Base-by-base conservation (phyloP, 2,888 invertebrate genomes). In the Myopa tessellatipennis region DNA sequence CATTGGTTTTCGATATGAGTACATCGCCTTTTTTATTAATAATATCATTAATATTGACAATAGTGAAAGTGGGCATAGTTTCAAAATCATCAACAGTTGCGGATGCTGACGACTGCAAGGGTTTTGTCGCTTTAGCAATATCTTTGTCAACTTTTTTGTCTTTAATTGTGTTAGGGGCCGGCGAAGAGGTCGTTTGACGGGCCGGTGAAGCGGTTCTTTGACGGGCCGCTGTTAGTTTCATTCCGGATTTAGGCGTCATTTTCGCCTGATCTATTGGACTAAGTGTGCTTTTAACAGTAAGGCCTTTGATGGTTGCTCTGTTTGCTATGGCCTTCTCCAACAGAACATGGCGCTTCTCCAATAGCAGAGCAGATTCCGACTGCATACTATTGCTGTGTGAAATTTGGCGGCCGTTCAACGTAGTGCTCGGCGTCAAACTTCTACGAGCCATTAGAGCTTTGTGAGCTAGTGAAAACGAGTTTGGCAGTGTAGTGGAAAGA, bases 31-130 rank as follows among this genome's bases (percentile, higher is more conserved):
- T 86, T 79, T 89, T 89, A 75, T 89, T 89, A 4, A 89, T 89
- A 74, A 89, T 89, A 77, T 89, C 89, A 79, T 88, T 86, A 12
- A 89, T 89, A 77, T 89, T 89, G 8, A 89, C 89, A 73, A 89
- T 89, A 38, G 89, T 89, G 75, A 89, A 89, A 10, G 89, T 89
- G n/a, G 88, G 89, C 85, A 87, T 88, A 16, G 84, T 84, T 76
- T 86, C 86, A 58, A 85, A 85, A 72, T 88, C 88, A 72, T 88
- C 88, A 14, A 82, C 79, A 0, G 85, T 84, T 0, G 83, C 81
- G 4, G 82, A 76, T 3, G 81, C 80, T 34, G 80, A 77, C n/a
- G 79, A 73, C 3, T 82, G 81, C 67, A 75, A 69, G 14, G 80
- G 76, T 68, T 80, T 76, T 16, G 60, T 16, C 10, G 67, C 34